Evolutionary conservation across 1,140 invertebrate genomes (phyloP).

Genomic region (Drusus annulatus): DNA sequence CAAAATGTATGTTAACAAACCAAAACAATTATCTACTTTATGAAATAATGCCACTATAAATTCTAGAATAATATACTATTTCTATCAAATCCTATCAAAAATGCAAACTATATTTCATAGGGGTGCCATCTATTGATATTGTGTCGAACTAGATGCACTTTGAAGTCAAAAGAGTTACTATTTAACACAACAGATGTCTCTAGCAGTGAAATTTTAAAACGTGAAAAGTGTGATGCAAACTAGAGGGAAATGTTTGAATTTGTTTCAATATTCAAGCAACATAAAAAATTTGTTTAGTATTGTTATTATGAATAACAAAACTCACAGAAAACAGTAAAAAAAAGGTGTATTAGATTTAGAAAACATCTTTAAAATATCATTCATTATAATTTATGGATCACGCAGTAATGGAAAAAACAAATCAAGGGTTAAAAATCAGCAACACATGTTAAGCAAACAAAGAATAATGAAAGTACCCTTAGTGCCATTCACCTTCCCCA

Average conservation of each 20-base stretch:
- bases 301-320: constrained; percentile 22
- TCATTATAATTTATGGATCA: no score
- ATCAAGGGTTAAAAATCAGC: not conserved
- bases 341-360: no score
- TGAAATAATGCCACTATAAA: not conserved
- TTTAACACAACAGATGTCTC: constrained; percentile 23
- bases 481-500: constrained; percentile 52
- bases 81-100: not conserved
- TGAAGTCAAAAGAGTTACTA: not conserved
- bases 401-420: no score
- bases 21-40: no score
- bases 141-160: not conserved
- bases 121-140: constrained; percentile 1
- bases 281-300: not conserved
- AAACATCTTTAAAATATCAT: no score
- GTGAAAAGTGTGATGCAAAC: no score
- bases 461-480: constrained; percentile 46
- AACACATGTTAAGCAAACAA: constrained; percentile 16
- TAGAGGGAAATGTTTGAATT: no score
- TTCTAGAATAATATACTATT: not conserved
- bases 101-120: not conserved
- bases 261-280: no score
- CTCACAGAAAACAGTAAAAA: not conserved
- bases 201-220: constrained; percentile 12
- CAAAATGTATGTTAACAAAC: constrained; percentile 42